Percentiles rank a stretch among this genome's conserved stretches.
These are phyloP conservation scores for Ommatoiulus sabulosus DNA, from an alignment of 2,888 invertebrate species.

Conservation along the genomic window DNA sequence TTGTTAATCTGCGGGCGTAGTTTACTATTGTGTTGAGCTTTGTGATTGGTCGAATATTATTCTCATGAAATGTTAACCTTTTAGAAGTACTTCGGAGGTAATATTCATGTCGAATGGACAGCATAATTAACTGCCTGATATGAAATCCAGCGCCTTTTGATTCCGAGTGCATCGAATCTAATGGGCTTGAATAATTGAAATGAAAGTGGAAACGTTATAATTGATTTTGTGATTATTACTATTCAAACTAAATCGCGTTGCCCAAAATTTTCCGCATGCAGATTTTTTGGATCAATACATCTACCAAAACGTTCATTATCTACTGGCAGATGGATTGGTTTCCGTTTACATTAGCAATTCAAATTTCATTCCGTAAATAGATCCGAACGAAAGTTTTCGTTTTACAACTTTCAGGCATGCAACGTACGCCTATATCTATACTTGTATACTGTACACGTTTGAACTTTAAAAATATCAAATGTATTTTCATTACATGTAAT, in stretches of 20 bases:
- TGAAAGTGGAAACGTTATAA: not conserved
- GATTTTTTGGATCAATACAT: not conserved
- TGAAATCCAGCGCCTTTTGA: not conserved
- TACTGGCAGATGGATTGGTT: conserved; percentile 3
- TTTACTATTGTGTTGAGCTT: no score
- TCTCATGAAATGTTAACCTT: not conserved
- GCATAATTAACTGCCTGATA: not conserved
- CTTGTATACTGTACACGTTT: not conserved
- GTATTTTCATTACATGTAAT: not conserved
- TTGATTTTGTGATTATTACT: not conserved
- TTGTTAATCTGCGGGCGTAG: no score
- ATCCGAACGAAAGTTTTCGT: not conserved
- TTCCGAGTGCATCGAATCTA: not conserved
- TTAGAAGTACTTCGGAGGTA: no score
- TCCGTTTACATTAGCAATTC: conserved; percentile 10
- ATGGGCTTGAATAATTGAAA: not conserved
- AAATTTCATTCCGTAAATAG: not conserved
- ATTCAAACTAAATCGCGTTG: not conserved
- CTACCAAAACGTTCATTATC: not conserved
- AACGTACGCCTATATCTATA: no score
- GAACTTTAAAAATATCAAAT: not conserved
- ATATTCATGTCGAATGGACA: not conserved
- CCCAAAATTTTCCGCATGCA: not conserved
- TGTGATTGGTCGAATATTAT: not conserved
- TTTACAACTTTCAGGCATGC: not conserved